Evolutionary conservation across 1,140 invertebrate species (phyloP).

Genomic region (Physella acuta): DNA sequence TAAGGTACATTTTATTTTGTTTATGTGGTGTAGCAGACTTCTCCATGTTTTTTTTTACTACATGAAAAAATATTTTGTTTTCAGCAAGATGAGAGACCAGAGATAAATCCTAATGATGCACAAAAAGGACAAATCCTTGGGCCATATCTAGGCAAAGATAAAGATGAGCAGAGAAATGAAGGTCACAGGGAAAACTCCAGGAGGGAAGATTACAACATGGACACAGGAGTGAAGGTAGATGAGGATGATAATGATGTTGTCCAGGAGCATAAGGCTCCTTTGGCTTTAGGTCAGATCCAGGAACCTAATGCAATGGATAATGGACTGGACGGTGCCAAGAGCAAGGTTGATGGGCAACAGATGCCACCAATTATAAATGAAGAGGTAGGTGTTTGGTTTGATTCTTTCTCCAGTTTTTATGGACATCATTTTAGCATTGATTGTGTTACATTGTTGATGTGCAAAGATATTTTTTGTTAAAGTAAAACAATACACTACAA

Average conservation of each 20-base stretch:
- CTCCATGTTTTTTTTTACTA: not conserved
- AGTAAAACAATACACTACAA: too few relatives aligned
- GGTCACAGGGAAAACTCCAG: not conserved
- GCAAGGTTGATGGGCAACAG: slow-evolving; percentile 5
- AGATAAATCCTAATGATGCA: slow-evolving; percentile 15
- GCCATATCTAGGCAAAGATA: not conserved
- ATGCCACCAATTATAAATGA: slow-evolving; percentile 4
- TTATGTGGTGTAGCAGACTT: not conserved
- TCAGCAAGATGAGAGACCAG: not conserved
- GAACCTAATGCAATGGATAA: not conserved
- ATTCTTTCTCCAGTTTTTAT: too few relatives aligned
- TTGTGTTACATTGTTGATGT: too few relatives aligned
- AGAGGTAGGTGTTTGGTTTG: not conserved
- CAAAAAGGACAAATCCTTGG: slow-evolving; percentile 14
- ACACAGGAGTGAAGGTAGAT: not conserved
- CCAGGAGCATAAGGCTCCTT: not conserved
- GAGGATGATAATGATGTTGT: not conserved
- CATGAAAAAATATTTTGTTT: not conserved
- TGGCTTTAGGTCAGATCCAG: slow-evolving; percentile 13
- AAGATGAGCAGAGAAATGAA: not conserved
- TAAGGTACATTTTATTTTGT: not conserved
- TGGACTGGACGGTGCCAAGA: not conserved
- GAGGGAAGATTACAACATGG: not conserved
- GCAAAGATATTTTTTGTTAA: too few relatives aligned
- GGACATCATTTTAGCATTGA: too few relatives aligned